A percentile compares a stretch with the other conserved stretches of the same genome.
phyloP scores from a whole-genome alignment of 2,888 invertebrate genomes.

The Barypeithes pellucidus region DNA sequence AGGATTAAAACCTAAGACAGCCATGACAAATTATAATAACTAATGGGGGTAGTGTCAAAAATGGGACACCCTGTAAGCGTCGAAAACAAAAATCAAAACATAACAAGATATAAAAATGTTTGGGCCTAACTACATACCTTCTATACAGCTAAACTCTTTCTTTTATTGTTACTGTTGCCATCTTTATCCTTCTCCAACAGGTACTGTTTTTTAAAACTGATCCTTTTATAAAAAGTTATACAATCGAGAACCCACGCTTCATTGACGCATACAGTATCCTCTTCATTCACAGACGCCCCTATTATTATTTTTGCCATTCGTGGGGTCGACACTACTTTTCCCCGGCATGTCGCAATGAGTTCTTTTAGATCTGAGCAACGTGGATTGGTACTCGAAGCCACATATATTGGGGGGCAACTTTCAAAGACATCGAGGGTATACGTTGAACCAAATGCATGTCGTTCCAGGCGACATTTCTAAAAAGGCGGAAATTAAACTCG shows the following conservation, averaged over 20 bases:
- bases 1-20: too few species aligned
- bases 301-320: constrained; percentile 74
- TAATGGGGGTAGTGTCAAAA: too few species aligned
- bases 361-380: constrained; percentile 74
- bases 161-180: constrained; percentile 9
- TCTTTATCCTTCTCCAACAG: constrained; percentile 5
- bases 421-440: constrained; percentile 77
- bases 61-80: too few species aligned
- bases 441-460: constrained; percentile 75
- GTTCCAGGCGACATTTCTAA: constrained; percentile 76
- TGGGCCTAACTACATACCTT: background rate
- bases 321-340: constrained; percentile 71
- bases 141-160: constrained; percentile 39
- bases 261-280: constrained; percentile 69
- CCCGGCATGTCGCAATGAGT: constrained; percentile 75
- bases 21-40: too few species aligned
- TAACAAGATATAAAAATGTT: background rate
- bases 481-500: too few species aligned
- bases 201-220: constrained; percentile 61
- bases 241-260: constrained; percentile 79
- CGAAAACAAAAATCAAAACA: too few species aligned
- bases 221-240: constrained; percentile 72
- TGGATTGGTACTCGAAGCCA: constrained; percentile 72
- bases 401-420: constrained; percentile 74
- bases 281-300: constrained; percentile 67